Base-by-base conservation (phyloP, 2,888 invertebrate genomes). In the Hirtodrosophila alboralis region DNA sequence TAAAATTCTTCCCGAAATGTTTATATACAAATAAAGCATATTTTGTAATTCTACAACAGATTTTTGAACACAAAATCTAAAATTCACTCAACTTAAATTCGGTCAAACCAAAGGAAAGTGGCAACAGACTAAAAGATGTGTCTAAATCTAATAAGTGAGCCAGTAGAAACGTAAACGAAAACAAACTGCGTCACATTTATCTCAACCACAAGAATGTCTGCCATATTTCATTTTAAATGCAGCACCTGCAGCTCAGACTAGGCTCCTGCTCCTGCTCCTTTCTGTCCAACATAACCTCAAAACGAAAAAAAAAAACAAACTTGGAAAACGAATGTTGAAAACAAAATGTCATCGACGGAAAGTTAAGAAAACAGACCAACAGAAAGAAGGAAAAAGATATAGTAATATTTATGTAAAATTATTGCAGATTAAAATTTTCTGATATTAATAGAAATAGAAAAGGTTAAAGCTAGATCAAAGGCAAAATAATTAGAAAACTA, bases 151-250 rank as follows among this genome's bases (percentile, higher is more conserved):
- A 84, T 70, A 80, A 79, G 67, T 67, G 65, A 60, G 74, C 52
- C 67, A 65, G 64, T 54, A 53, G 44, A 57, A 58, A 59, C 57
- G 56, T 52, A 60, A 67, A 16, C 54, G 59, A 60, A 83, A 80
- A 73, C 77, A 73, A 80, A 79, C 80, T 73, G 67, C 59, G 63
- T 40, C 81, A 70, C 77, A 73, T 77, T 77, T 80, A 84, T 74
- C 68, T 79, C 62, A 68, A 64, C 81, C 84, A 78, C 77, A 77
- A 80, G 84, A 84, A 80, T 77, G 81, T 57, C 81, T 73, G 59
- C 81, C 84, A 80, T 79, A 79, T 79, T 79, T 80, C 84, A 84
- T 79, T 80, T 80, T 64, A 74, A 71, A 66, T 84, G 78, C 79
- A 79, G 79, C 81, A 80, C 79, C 79, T 79, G 79, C 84, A 84